Evolutionary conservation across 2,797 vertebrate genomes (phyloP), one percentile per base, ranked within the genome.

Genomic region (Sitta carolinensis): DNA sequence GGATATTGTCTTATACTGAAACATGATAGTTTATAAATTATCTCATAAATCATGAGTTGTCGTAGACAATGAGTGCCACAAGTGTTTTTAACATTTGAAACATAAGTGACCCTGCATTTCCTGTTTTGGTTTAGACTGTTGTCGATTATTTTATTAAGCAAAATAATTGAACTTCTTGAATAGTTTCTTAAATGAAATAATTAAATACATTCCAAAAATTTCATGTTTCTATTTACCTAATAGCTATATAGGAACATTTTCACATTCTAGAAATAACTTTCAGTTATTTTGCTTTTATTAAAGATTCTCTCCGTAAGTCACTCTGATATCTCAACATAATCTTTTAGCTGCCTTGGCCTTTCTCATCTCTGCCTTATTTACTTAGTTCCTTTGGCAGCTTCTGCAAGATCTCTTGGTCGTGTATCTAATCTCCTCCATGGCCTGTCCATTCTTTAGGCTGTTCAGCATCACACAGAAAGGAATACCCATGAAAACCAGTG

Each of bases 401-500:
- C 83, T 78, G 74, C 45, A 89, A 92, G 23, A 79, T 83, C 94
- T 95, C 63, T 61, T 91, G 62, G 58, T 89, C 87, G 54, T 76
- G 58, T 58, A 88, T 61, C 36, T 70, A 92, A 93, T 93, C 52
- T 75, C 78, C 52, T 95, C 45, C 25, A 67, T 16, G 7, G 16
- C 20, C 55, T 42, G 5, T 78, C 70, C 43, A 32, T 51, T 93
- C 90, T 59, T 82, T 64, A 69, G 59, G 50, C 61, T 94, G 52
- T 87, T 95, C 94, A 89, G 5, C 61, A 78, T 62, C 64, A 77
- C 63, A 94, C 61, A 77, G 62, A 90, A 95, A 38, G 27, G 96
- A 95, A 94, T 73, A 93, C 26, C 29, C 13, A 47, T 93, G 55
- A 57, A 62, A 96, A 88, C 30, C 74, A 96, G 84, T 81, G 85